Base-by-base conservation (phyloP, 2,797 vertebrate species). In the Argyrosomus regius region DNA sequence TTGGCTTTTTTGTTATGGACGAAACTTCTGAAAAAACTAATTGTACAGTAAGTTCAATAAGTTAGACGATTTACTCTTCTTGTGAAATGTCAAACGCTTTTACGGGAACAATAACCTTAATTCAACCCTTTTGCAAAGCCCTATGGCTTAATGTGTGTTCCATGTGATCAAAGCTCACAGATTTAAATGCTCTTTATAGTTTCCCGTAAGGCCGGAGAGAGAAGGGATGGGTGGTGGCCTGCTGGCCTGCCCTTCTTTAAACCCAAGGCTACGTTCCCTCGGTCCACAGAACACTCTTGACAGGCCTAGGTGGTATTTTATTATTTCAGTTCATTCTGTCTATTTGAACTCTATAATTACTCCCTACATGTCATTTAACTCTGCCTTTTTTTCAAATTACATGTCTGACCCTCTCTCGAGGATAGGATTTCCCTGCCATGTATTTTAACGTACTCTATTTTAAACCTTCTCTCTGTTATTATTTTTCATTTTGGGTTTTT, bases 401-500 rank as follows among this genome's bases (percentile, higher is more conserved):
- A 95, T 87, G 93, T 90, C 92, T 94, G 91, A 91, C 90, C 89
- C 85, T 90, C 87, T 91, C 87, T 88, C 72, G 6, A 82, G 93
- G 92, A 92, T 95, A 94, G 91, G 94, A 93, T 95, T 95, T 95
- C 94, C 90, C 89, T 88, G 91, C 82, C 75, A 77, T 92, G 87
- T 93, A 94, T 94, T 94, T 94, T 92, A 91, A 93, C 88, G 5
- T 77, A 22, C 75, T 91, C 94, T 96, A 95, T 96, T 96, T 96
- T 94, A 94, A 95, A 91, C 87, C 66, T 72, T 91, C 77, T 91
- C 92, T 93, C 93, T 95, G 93, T 95, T 93, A 95, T 96, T 95
- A 96, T 94, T 95, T 95, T 93, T 94, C 92, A 91, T 93, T 95
- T 94, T 92, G 84, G 93, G 91, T 86, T 93, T 93, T 94, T 95